Conservation (phyloP, 2,888 invertebrate species). For the Tillus elongatus region DNA sequence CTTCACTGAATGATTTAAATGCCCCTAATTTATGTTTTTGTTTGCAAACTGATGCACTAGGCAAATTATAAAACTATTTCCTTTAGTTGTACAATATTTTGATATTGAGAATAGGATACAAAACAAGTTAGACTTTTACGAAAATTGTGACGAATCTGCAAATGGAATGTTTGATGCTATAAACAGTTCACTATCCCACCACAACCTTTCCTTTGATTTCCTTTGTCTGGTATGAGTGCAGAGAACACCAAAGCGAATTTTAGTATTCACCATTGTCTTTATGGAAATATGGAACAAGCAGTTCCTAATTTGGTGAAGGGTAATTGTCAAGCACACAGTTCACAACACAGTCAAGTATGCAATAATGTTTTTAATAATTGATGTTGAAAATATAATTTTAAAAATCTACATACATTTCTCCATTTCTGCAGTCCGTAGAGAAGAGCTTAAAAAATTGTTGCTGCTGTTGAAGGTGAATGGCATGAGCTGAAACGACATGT, state of each 20-base stretch:
- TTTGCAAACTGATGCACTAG: slow-evolving; percentile 20
- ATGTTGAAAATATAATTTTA: slow-evolving; percentile 21
- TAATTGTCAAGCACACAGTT: slow-evolving; percentile 23
- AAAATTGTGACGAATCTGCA: too few relatives aligned
- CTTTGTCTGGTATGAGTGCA: slow-evolving; percentile 29
- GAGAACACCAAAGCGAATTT: slow-evolving; percentile 31
- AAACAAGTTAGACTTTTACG: too few relatives aligned
- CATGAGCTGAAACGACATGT: too few relatives aligned
- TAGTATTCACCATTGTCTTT: slow-evolving; percentile 19
- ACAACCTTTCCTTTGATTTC: slow-evolving; percentile 24
- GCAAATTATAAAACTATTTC: too few relatives aligned
- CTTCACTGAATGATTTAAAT: slow-evolving; percentile 13
- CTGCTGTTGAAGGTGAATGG: slow-evolving; percentile 14
- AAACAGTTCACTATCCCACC: slow-evolving; percentile 19
- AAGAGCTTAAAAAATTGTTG: slow-evolving; percentile 19
- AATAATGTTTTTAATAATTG: slow-evolving; percentile 16
- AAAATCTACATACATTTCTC: slow-evolving; percentile 20
- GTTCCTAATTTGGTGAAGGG: slow-evolving; percentile 18
- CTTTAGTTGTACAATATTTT: slow-evolving; percentile 22
- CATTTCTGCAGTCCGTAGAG: slow-evolving; percentile 19
- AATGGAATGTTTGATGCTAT: slow-evolving; percentile 19
- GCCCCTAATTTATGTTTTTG: slow-evolving; percentile 7
- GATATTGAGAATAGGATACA: slow-evolving; percentile 17
- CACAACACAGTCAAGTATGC: too few relatives aligned
- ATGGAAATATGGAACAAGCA: slow-evolving; percentile 17